phyloP scores from a whole-genome alignment of 2,797 vertebrate species.

The Halcyon smyrnensis region DNA sequence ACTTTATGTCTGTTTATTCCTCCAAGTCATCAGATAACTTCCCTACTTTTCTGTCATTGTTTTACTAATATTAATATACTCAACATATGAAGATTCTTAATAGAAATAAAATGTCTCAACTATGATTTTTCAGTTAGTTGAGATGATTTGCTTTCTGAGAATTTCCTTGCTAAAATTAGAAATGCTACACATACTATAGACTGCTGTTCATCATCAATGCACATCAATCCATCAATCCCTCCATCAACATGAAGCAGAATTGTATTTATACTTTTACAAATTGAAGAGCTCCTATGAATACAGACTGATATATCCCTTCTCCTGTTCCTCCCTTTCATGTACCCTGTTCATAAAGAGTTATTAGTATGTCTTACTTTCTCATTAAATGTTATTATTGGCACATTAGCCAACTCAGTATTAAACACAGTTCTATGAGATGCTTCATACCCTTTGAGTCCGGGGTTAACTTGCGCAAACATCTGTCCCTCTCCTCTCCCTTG shows the following conservation, averaged over 20 bases:
- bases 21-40: neutral
- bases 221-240: neutral
- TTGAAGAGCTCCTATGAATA: neutral
- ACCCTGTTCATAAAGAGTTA: neutral
- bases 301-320: neutral
- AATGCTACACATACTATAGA: neutral
- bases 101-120: neutral
- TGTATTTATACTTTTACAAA: neutral
- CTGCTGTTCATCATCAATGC: neutral
- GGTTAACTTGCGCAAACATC: neutral
- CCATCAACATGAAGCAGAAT: neutral
- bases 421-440: neutral
- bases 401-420: neutral
- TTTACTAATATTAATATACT: neutral
- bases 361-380: neutral
- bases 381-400: neutral
- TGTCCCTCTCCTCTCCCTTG: neutral
- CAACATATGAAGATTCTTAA: neutral
- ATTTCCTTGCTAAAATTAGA: neutral
- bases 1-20: neutral
- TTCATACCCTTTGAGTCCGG: neutral
- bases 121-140: neutral
- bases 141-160: neutral
- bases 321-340: neutral
- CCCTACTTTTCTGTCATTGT: neutral